phyloP scores from a whole-genome alignment of 2,888 invertebrate genomes.

The Catocala nupta region DNA sequence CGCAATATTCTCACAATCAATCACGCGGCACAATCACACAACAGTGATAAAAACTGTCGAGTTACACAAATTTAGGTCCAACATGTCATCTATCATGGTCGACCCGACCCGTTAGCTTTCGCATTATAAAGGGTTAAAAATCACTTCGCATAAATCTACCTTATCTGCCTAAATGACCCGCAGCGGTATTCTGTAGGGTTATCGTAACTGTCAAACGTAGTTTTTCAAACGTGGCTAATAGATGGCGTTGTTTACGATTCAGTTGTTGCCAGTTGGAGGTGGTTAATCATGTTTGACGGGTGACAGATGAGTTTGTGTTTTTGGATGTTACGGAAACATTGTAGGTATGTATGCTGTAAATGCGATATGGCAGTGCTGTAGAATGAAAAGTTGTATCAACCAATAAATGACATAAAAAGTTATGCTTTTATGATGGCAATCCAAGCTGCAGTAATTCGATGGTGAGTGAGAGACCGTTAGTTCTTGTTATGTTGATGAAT shows the following conservation, averaged over 20 bases:
- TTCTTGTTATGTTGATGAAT: too few species aligned
- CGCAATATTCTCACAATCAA: slow-evolving; percentile 34
- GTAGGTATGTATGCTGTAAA: too few species aligned
- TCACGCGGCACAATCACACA: slow-evolving; percentile 53
- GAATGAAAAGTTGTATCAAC: too few species aligned
- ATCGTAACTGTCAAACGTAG: slow-evolving; percentile 58
- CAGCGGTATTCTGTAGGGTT: slow-evolving; percentile 64
- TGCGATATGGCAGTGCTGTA: too few species aligned
- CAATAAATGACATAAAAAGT: too few species aligned
- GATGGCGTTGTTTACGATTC: slow-evolving; percentile 58
- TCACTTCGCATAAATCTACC: slow-evolving; percentile 82
- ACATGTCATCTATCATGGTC: slow-evolving; percentile 50
- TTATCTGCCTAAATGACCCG: slow-evolving; percentile 81
- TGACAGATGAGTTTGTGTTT: slow-evolving; percentile 28
- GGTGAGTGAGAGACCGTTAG: too few species aligned
- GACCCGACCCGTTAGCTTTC: slow-evolving; percentile 63
- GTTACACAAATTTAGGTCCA: slow-evolving; percentile 54
- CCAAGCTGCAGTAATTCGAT: too few species aligned
- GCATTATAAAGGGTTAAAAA: slow-evolving; percentile 82
- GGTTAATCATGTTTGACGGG: slow-evolving; percentile 44
- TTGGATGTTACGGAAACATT: background rate
- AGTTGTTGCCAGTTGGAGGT: slow-evolving; percentile 35
- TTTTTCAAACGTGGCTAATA: slow-evolving; percentile 59
- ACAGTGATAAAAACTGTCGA: slow-evolving; percentile 55
- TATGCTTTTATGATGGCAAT: too few species aligned